Base-by-base conservation (phyloP, 1,140 invertebrate species). In the Drosophila pachea region DNA sequence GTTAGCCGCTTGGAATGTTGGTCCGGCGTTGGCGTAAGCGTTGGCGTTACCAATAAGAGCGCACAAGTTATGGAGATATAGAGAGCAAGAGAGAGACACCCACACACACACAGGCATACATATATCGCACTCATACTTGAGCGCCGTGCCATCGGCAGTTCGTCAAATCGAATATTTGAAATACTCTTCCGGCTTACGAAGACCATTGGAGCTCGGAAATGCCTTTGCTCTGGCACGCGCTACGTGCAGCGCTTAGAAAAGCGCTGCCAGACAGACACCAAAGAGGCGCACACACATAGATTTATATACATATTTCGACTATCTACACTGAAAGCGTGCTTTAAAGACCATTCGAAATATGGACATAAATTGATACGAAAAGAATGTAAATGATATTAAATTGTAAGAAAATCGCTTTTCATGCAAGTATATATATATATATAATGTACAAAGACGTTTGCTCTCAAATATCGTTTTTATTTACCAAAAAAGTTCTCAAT, bases 1-100 rank as follows among this genome's bases (percentile, higher is more conserved):
- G 65, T 68, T 68, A 68, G 65, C 49, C 65, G 65, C 52, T 68
- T 68, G 66, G 66, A 68, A 68, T 68, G 60, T 55, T 68, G 66
- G 60, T 36, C 66, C 66, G 66, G 66, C 66, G 66, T 68, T 68
- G 66, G 66, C 66, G 65, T 62, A 47, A 59, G 55, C 55, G 64
- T 65, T 65, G 62, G 53, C 62, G 63, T 54, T 48, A 14, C 55
- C 55, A 35, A 29, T 48, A 9, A 33, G 52, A 43, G 50, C 14
- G 52, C 8, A 63, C 33, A 35, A 53, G 3, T 16, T 11, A 42
- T 22, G 45, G 32, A 40, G 9, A 38, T 42, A 12, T 42, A 5
- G 40, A 42, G 40, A 42, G 40, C 40, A 16, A 49, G 7, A 33
- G 45, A 50, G 59, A 31, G 59, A 55, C 59, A 55, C 42, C 35